Conservation (phyloP, 2,797 vertebrate genomes). For the Takifugu ocellatus region DNA sequence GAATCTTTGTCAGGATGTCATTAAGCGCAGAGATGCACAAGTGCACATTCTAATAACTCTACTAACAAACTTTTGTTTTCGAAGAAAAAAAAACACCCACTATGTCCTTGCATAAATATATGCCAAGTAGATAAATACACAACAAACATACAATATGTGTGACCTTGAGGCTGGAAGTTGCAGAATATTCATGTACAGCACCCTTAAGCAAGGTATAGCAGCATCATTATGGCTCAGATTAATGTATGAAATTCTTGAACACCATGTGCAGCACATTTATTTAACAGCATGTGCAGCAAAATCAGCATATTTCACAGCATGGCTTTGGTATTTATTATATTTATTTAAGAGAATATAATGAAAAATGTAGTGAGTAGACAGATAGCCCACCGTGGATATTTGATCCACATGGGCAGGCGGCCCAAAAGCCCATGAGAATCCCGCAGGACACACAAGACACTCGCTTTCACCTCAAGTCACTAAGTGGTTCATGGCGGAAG, state of each 20-base stretch:
- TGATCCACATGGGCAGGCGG: conserved; percentile 57
- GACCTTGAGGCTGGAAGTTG: conserved; percentile 34
- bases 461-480: conserved; percentile 54
- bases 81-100: conserved; percentile 2
- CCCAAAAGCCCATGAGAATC: conserved; percentile 50
- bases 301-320: conserved; percentile 57
- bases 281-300: conserved; percentile 52
- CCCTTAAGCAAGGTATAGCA: conserved; percentile 29
- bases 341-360: conserved; percentile 51
- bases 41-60: background rate
- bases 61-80: background rate
- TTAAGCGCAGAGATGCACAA: no score
- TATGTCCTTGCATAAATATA: conserved; percentile 7
- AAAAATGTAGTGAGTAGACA: conserved; percentile 40
- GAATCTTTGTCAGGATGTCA: background rate
- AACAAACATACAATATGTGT: conserved; percentile 34
- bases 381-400: conserved; percentile 57
- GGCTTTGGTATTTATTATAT: conserved; percentile 65
- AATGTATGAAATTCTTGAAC: conserved; percentile 53
- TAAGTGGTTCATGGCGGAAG: conserved; percentile 69
- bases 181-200: conserved; percentile 52
- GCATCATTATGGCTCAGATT: conserved; percentile 50
- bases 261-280: conserved; percentile 49
- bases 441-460: conserved; percentile 41
- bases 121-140: conserved; percentile 42